Evolutionary conservation across 2,797 vertebrate genomes (phyloP).

Genomic region (Diceros bicornis): DNA sequence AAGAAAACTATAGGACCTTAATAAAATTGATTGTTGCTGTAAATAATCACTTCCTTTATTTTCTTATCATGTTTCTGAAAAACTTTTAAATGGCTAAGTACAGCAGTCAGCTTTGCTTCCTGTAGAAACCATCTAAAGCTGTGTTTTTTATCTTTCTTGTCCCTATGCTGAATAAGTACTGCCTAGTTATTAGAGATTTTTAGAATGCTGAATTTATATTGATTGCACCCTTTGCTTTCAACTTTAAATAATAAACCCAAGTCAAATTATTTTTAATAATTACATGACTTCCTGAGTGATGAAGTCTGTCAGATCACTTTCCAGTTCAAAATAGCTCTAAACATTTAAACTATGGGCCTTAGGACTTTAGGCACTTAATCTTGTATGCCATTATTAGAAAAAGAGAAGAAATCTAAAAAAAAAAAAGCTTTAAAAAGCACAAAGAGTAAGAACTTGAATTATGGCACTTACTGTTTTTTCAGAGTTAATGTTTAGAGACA

Average conservation of each 20-base stretch:
- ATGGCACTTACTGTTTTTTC: not conserved
- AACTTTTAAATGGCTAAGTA: not conserved
- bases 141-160: not conserved
- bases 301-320: not conserved
- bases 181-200: not conserved
- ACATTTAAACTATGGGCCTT: not conserved
- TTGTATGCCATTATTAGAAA: not conserved
- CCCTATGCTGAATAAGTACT: not conserved
- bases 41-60: not conserved
- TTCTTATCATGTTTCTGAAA: not conserved
- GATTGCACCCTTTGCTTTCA: not conserved
- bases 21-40: not conserved
- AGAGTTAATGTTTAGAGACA: not conserved
- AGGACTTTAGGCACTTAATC: not conserved
- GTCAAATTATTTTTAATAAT: conserved; percentile 13
- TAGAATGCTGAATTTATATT: not conserved
- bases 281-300: not conserved
- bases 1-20: not conserved
- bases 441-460: not conserved
- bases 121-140: not conserved
- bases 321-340: not conserved
- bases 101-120: not conserved
- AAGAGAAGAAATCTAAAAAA: not conserved
- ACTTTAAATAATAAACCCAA: conserved; percentile 41
- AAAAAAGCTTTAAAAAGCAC: too few species aligned